These are phyloP conservation scores for Oryzias dopingdopingensis DNA, from an alignment of 2,797 vertebrate species.

Conservation along the genomic window DNA sequence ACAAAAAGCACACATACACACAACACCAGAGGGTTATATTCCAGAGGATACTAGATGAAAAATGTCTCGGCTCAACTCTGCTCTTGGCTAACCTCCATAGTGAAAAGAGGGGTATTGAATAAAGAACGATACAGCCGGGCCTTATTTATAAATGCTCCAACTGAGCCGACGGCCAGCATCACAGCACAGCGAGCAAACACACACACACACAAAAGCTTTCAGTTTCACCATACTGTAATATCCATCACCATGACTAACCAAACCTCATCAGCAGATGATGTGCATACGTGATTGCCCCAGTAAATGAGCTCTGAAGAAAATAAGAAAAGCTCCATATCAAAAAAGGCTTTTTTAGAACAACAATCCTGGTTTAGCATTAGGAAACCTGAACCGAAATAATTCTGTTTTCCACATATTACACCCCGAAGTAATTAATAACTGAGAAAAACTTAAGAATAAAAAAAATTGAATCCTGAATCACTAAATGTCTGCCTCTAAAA, in stretches of 20 bases:
- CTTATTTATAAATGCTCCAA: constrained; percentile 51
- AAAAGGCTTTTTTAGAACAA: constrained; percentile 9
- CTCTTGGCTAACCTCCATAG: constrained; percentile 43
- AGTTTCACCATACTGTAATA: neutral
- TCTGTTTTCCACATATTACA: constrained; percentile 23
- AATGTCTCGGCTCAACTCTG: constrained; percentile 41
- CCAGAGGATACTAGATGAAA: constrained; percentile 40
- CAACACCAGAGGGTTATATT: constrained; percentile 35
- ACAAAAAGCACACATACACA: constrained; percentile 10
- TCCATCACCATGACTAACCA: constrained; percentile 11
- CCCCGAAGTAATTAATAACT: constrained; percentile 12
- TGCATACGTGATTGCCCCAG: constrained; percentile 8
- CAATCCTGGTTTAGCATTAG: constrained; percentile 22
- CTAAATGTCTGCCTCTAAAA: constrained; percentile 10
- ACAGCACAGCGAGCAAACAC: constrained; percentile 15
- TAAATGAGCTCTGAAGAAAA: constrained; percentile 10
- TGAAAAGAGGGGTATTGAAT: constrained; percentile 44
- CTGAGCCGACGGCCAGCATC: constrained; percentile 35
- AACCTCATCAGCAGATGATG: constrained; percentile 15
- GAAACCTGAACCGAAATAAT: constrained; percentile 15
- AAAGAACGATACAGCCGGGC: constrained; percentile 20
- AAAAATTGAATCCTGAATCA: neutral
- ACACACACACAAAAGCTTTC: constrained; percentile 4
- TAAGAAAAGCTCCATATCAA: constrained; percentile 15
- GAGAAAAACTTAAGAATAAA: neutral